Conservation (phyloP, 2,797 vertebrate genomes). For the Paratrypauchen microcephalus region DNA sequence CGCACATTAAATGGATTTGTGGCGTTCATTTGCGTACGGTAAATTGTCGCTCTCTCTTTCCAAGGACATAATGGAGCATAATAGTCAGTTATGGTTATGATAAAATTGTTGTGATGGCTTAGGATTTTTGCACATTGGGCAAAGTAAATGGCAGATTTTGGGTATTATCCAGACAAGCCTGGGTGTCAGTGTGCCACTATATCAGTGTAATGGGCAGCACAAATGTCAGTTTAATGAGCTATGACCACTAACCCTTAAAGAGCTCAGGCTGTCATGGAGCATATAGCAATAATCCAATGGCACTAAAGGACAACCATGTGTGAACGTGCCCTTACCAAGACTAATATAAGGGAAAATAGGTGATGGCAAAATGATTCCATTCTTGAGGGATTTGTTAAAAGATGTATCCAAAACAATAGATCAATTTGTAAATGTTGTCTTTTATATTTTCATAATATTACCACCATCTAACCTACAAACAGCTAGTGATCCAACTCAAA, state of each 20-base stretch:
- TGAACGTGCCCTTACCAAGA: conserved; percentile 18
- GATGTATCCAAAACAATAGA: no score
- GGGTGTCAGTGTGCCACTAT: conserved; percentile 22
- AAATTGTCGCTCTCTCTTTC: conserved; percentile 35
- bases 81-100: conserved; percentile 46
- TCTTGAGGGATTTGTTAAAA: conserved; percentile 18
- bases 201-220: conserved; percentile 28
- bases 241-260: conserved; percentile 37
- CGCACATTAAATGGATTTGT: conserved; percentile 40
- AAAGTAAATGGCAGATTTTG: conserved; percentile 25
- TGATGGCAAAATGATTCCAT: conserved; percentile 1
- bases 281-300: conserved; percentile 24
- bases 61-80: conserved; percentile 45
- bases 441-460: background rate
- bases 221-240: conserved; percentile 41
- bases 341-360: conserved; percentile 2
- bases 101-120: conserved; percentile 36
- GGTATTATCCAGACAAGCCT: conserved; percentile 15
- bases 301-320: conserved; percentile 38
- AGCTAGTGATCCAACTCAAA: background rate
- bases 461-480: background rate
- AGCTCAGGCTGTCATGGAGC: conserved; percentile 29
- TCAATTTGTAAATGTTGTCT: no score
- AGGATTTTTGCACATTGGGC: conserved; percentile 19
- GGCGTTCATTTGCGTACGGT: conserved; percentile 22